Conservation (phyloP, 1,140 invertebrate genomes). For the Sinonovacula constricta region DNA sequence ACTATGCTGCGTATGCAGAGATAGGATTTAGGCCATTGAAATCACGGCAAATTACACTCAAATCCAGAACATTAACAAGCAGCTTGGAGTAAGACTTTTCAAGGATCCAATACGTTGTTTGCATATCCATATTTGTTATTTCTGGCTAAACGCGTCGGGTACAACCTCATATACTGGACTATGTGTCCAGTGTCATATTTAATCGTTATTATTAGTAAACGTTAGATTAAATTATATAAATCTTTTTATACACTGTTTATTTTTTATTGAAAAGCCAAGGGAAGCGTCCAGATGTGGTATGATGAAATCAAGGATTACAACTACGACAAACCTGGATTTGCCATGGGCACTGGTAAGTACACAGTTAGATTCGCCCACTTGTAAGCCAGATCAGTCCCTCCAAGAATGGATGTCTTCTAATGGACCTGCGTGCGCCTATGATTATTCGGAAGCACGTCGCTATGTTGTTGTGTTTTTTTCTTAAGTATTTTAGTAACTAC, state of each 20-base stretch:
- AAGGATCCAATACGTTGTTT: background rate
- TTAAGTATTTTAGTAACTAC: no score
- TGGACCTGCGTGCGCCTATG: no score
- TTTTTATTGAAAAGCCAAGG: conserved; percentile 26
- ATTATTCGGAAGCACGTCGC: no score
- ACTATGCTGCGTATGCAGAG: no score
- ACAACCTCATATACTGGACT: background rate
- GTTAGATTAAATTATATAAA: background rate
- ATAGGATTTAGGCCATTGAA: no score
- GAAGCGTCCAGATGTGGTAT: conserved; percentile 33
- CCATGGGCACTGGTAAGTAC: conserved; percentile 37
- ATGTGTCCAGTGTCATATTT: background rate
- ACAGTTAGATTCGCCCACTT: no score
- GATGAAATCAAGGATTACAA: conserved; percentile 50
- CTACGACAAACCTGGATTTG: conserved; percentile 18
- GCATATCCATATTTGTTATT: background rate
- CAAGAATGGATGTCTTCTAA: no score
- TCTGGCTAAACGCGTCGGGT: background rate
- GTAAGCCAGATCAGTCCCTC: no score
- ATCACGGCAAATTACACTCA: no score
- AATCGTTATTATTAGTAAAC: background rate
- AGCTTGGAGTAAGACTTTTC: no score
- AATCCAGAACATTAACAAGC: no score
- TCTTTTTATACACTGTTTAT: background rate
- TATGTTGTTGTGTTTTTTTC: no score